Evolutionary conservation across 2,888 invertebrate species (phyloP).

Genomic region (Epinotia bilunana): DNA sequence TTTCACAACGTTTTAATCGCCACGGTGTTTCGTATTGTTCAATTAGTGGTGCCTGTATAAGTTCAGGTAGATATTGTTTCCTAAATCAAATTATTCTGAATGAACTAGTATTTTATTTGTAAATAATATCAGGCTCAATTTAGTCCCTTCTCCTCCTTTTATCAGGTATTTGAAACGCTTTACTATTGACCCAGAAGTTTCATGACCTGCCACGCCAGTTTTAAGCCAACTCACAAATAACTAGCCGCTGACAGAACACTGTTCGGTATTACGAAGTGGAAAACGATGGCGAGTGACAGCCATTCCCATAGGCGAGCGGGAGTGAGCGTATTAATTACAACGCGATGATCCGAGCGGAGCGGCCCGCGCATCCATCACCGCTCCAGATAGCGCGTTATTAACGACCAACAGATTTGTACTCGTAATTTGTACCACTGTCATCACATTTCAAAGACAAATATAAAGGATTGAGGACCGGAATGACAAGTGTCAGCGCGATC

Average conservation of each 20-base stretch:
- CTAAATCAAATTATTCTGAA: not conserved
- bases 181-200: constrained; percentile 49
- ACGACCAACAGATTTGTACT: constrained; percentile 82
- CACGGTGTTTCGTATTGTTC: not conserved
- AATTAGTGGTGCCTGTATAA: not conserved
- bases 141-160: not conserved
- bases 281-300: constrained; percentile 75
- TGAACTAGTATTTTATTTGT: not conserved
- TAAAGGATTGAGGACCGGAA: constrained; percentile 83
- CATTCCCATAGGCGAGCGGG: constrained; percentile 70
- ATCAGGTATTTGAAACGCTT: not conserved
- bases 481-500: constrained; percentile 82
- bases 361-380: constrained; percentile 78
- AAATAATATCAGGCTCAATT: not conserved
- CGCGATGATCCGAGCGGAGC: constrained; percentile 70
- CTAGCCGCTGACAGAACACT: constrained; percentile 66
- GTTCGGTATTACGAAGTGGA: constrained; percentile 72
- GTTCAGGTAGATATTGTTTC: not conserved
- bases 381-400: constrained; percentile 81
- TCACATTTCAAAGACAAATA: constrained; percentile 85
- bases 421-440: constrained; percentile 85
- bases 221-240: constrained; percentile 63
- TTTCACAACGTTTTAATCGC: not conserved
- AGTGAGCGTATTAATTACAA: constrained; percentile 77
- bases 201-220: constrained; percentile 52